phyloP scores from a whole-genome alignment of 2,888 invertebrate species.

The Trissolcus brochymenae region DNA sequence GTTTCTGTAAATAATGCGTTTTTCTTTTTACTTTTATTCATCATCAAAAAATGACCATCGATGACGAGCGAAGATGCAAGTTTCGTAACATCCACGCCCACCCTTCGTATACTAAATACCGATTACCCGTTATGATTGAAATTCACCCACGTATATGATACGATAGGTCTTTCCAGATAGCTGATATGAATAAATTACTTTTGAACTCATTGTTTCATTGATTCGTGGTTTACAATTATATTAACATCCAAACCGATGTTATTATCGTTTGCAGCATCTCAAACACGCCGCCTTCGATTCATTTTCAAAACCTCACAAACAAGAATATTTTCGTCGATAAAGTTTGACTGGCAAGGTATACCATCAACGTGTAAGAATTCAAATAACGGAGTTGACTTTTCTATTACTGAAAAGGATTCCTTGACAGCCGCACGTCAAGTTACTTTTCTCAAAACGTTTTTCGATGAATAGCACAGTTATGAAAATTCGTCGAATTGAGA shows the following conservation, averaged over 20 bases:
- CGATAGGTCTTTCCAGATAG: slow-evolving; percentile 45
- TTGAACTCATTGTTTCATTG: slow-evolving; percentile 40
- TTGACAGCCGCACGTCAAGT: background rate
- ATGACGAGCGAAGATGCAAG: slow-evolving; percentile 50
- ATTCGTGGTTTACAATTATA: slow-evolving; percentile 15
- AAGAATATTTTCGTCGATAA: slow-evolving; percentile 17
- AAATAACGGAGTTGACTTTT: slow-evolving; percentile 16
- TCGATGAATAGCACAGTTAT: slow-evolving; percentile 11
- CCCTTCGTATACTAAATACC: slow-evolving; percentile 51
- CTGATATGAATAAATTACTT: slow-evolving; percentile 50
- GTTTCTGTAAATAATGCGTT: slow-evolving; percentile 16
- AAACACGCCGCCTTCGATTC: background rate
- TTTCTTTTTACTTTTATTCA: slow-evolving; percentile 26
- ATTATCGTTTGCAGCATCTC: slow-evolving; percentile 30
- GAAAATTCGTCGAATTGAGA: slow-evolving; percentile 15
- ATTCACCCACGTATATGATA: slow-evolving; percentile 49
- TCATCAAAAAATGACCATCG: slow-evolving; percentile 34
- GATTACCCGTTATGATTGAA: slow-evolving; percentile 58
- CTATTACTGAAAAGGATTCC: slow-evolving; percentile 14
- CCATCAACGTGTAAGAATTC: slow-evolving; percentile 8
- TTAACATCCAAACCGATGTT: slow-evolving; percentile 16
- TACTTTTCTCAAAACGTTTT: background rate
- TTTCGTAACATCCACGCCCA: slow-evolving; percentile 55
- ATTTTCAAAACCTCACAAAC: slow-evolving; percentile 9
- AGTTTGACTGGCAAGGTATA: slow-evolving; percentile 11